Conservation (phyloP, 2,113 vertebrate species). For the Raja brachyura region DNA sequence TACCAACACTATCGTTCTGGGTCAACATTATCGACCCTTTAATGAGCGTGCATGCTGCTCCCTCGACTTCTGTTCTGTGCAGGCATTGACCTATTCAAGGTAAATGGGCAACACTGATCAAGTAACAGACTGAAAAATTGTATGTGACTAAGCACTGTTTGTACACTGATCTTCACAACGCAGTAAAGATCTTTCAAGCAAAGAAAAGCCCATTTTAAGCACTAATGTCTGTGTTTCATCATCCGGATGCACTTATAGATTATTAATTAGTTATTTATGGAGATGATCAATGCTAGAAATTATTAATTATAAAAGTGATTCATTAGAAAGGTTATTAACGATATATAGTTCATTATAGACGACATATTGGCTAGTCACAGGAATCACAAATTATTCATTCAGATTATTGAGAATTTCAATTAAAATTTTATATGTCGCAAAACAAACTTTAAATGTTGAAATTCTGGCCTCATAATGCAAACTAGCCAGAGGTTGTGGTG, state of each 20-base stretch:
- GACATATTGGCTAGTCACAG: background rate
- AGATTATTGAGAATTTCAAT: background rate
- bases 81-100: background rate
- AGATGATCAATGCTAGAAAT: background rate
- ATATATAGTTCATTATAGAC: background rate
- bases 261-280: background rate
- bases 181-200: background rate
- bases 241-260: background rate
- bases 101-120: background rate
- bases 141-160: background rate
- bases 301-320: conserved; percentile 19
- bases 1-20: background rate
- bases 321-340: background rate
- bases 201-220: background rate
- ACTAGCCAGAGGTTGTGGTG: background rate
- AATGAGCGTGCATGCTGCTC: background rate
- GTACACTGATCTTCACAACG: background rate
- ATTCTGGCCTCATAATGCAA: background rate
- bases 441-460: background rate
- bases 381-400: background rate
- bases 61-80: background rate
- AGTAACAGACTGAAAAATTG: background rate
- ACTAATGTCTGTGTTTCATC: background rate
- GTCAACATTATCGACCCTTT: background rate
- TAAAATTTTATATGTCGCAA: background rate